phyloP scores from a whole-genome alignment of 2,113 vertebrate genomes.

The Ptyas mucosa region DNA sequence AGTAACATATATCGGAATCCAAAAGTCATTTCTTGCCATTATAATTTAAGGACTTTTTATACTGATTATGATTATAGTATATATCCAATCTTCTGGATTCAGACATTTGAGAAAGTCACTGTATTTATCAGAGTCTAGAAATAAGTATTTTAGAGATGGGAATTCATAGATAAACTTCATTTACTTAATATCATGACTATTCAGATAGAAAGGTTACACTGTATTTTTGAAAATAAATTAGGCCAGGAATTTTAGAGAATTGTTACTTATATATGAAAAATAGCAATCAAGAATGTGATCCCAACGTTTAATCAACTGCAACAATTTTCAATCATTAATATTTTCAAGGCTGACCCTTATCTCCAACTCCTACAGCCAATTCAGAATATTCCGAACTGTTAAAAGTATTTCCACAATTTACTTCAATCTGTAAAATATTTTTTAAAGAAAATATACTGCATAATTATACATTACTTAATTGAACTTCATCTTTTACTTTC shows the following conservation, averaged over 20 bases:
- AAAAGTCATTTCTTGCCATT: neutral
- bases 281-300: neutral
- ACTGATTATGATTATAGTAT: neutral
- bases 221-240: neutral
- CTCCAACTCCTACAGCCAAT: neutral
- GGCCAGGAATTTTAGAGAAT: neutral
- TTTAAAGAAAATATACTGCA: neutral
- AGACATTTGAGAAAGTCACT: neutral
- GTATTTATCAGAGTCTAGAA: neutral
- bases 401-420: neutral
- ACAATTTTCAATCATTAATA: neutral
- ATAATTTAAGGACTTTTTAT: conserved; percentile 10
- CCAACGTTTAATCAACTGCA: neutral
- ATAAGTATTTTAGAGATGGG: neutral
- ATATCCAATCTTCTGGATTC: neutral
- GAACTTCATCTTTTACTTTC: neutral
- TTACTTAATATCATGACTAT: neutral
- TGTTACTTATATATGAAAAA: neutral
- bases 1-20: conserved; percentile 4
- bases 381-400: neutral
- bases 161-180: neutral
- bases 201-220: neutral
- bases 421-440: too few species aligned
- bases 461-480: neutral
- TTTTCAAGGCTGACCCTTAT: neutral